These are phyloP conservation scores for Athripsodes cinereus DNA, from an alignment of 2,888 invertebrate species.

Conservation along the genomic window DNA sequence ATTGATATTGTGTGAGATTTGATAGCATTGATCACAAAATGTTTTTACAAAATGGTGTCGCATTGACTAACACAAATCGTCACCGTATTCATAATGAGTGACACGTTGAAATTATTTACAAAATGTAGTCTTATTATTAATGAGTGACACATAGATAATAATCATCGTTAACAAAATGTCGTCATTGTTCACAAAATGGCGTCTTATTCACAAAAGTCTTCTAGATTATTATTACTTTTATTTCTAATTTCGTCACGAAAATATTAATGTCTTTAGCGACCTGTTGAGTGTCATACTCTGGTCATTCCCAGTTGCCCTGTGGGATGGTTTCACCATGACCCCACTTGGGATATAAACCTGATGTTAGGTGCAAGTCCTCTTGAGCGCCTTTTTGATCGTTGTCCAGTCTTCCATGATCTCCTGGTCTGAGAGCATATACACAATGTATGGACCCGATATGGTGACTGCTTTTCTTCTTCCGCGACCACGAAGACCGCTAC, in stretches of 20 bases:
- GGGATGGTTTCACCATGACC: background rate
- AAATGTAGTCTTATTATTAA: too few species aligned
- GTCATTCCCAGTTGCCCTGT: background rate
- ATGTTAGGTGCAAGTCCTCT: conserved; percentile 37
- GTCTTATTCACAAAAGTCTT: too few species aligned
- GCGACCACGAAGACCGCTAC: conserved; percentile 43
- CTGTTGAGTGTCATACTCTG: background rate
- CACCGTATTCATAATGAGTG: too few species aligned
- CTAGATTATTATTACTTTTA: background rate
- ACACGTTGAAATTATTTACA: too few species aligned
- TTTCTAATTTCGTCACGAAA: background rate
- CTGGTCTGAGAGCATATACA: conserved; percentile 88
- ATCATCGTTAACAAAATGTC: too few species aligned
- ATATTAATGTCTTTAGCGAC: background rate
- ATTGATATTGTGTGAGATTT: too few species aligned
- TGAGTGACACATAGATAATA: too few species aligned
- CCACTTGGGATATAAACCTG: background rate
- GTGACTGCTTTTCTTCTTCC: conserved; percentile 68
- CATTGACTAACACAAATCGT: too few species aligned
- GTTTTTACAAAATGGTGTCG: too few species aligned
- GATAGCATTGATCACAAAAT: too few species aligned
- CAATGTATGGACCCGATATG: conserved; percentile 87
- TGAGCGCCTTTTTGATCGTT: conserved; percentile 76
- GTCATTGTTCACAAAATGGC: too few species aligned
- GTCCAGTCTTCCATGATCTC: conserved; percentile 97